Percentiles rank a stretch among this genome's conserved stretches.
These are phyloP conservation scores for Xenentodon cancila DNA, from an alignment of 2,797 vertebrate species.

Conservation along the genomic window DNA sequence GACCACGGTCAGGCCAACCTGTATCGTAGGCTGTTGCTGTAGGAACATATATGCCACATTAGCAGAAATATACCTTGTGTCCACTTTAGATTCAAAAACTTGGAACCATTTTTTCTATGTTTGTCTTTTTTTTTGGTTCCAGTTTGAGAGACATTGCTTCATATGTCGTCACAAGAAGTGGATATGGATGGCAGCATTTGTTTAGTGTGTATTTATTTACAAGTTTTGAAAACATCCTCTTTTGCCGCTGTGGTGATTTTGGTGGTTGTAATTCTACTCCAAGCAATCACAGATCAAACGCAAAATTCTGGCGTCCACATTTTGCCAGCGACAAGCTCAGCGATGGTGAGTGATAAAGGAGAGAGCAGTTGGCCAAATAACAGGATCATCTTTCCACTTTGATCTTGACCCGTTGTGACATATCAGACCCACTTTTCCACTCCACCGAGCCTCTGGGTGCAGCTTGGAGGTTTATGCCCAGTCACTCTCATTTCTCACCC, in stretches of 20 bases:
- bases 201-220: constrained; percentile 3
- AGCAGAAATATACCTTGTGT: constrained; percentile 7
- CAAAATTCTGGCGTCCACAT: constrained; percentile 19
- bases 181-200: too few relatives aligned
- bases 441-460: constrained; percentile 57
- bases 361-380: constrained; percentile 47
- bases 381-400: constrained; percentile 61
- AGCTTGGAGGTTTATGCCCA: constrained; percentile 32
- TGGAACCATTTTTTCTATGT: too few relatives aligned
- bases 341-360: constrained; percentile 20
- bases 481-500: constrained; percentile 24
- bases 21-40: constrained; percentile 22
- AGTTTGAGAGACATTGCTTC: too few relatives aligned
- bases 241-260: constrained; percentile 22
- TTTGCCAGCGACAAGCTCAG: constrained; percentile 22
- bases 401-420: constrained; percentile 74
- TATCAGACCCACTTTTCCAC: constrained; percentile 68
- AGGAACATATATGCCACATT: constrained; percentile 49
- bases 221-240: constrained; percentile 10
- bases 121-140: too few relatives aligned
- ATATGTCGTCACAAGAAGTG: too few relatives aligned
- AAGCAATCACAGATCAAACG: constrained; percentile 33
- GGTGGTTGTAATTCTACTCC: constrained; percentile 17
- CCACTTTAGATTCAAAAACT: too few relatives aligned
- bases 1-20: constrained; percentile 37